Evolutionary conservation across 2,888 invertebrate genomes (phyloP), one percentile per base, ranked within the genome.

Genomic region (Bellardia pandia): DNA sequence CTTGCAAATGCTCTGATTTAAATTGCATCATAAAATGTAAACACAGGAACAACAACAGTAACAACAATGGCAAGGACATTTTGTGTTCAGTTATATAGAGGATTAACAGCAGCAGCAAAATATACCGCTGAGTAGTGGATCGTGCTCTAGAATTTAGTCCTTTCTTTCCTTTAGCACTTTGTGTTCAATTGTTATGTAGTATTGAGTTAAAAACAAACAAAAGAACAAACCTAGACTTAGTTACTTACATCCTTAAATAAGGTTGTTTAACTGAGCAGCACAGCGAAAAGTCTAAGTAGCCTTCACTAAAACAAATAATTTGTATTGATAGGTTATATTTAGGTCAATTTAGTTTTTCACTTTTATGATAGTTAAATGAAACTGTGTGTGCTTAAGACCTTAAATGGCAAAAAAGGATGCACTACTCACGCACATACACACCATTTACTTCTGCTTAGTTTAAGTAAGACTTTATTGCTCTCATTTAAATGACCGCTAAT

Each of bases 1-100:
- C 87, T 87, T 87, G 85, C 56, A 87, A 85, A 82, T 85, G 87
- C 87, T 85, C 87, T 85, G 60, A 85, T 87, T 87, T 87, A 85
- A 85, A 87, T 87, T 85, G 85, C 85, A 87, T 87, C 87, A 87
- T 87, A 87, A 87, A 87, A 74, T 71, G 77, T 80, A 81, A 87
- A 75, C 75, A 66, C 33, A 33, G 14, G n/a, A 37, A 79, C 45
- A 79, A 64, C 71, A 79, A 60, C 42, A 11, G 3, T 45, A 60
- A 51, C 48, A 66, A 58, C 7, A 40, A 53, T 53, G 51, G 48
- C 60, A 68, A 68, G 48, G 23, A 69, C 40, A 80, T 74, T 80
- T 48, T 69, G 56, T 30, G 42, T 62, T 14, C 3, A 51, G 8
- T 33, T 13, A 48, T 16, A 53, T 23, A 30, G 30, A 56, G 37